A percentile compares a stretch with the other conserved stretches of the same genome.
phyloP scores from a whole-genome alignment of 2,113 vertebrate species.

The Anhinga anhinga region DNA sequence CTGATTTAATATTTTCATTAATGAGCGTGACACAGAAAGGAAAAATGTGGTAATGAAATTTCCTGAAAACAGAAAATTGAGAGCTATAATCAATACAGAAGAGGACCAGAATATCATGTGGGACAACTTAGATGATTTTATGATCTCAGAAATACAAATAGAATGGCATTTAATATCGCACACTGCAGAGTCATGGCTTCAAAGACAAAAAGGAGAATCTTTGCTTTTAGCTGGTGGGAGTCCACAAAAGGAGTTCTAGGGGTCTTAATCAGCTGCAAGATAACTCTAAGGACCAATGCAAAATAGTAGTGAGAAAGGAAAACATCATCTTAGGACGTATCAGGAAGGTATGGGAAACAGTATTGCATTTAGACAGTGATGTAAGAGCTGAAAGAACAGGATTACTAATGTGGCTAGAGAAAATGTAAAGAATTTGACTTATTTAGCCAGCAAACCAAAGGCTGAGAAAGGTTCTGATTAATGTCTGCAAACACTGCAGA shows the following conservation, averaged over 20 bases:
- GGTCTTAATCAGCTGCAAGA: background rate
- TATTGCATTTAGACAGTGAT: background rate
- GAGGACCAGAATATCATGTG: background rate
- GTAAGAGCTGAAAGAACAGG: background rate
- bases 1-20: constrained; percentile 16
- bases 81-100: background rate
- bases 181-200: background rate
- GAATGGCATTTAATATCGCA: background rate
- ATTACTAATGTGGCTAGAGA: background rate
- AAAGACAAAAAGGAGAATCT: background rate
- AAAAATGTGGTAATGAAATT: constrained; percentile 11
- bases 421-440: background rate
- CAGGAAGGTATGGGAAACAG: background rate
- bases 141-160: background rate
- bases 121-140: background rate
- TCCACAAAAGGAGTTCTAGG: background rate
- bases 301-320: background rate
- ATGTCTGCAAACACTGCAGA: background rate
- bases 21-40: background rate
- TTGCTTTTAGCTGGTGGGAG: background rate
- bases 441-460: background rate
- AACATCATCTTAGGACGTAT: background rate
- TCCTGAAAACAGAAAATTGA: constrained; percentile 17
- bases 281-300: background rate
- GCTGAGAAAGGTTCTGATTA: background rate